A percentile compares a stretch with the other conserved stretches of the same genome.
Conservation (phyloP, 2,113 vertebrate species). For the Gallinago paraguaiae region DNA sequence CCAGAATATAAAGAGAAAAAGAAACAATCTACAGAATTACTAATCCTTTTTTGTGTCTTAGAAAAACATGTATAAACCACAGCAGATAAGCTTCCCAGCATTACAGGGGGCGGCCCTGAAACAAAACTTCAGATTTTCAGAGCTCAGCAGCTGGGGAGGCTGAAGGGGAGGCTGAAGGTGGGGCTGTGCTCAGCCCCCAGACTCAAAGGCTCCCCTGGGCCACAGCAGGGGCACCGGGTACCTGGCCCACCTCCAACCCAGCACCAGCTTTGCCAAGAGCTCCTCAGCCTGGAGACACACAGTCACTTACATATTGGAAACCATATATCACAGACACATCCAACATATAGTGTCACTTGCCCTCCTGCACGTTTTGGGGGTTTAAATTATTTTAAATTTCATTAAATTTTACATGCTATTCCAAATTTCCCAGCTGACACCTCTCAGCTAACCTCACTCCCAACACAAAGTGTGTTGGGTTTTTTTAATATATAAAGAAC, state of each 20-base stretch:
- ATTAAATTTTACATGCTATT: neutral
- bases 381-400: neutral
- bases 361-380: rapidly evolving
- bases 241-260: neutral
- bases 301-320: neutral
- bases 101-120: neutral
- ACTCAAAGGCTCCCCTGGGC: neutral
- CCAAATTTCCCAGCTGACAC: neutral
- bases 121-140: neutral
- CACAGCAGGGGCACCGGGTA: rapidly evolving
- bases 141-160: neutral
- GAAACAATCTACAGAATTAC: neutral
- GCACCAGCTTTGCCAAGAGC: neutral
- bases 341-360: neutral
- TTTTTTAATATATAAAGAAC: neutral
- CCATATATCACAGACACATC: neutral
- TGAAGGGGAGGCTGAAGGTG: neutral
- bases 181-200: neutral
- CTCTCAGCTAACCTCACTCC: neutral
- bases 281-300: neutral
- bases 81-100: neutral
- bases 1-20: neutral
- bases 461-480: neutral
- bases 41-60: neutral
- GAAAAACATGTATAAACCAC: neutral